phyloP scores from a whole-genome alignment of 2,797 vertebrate species.

The Paramormyrops hopkinsi region DNA sequence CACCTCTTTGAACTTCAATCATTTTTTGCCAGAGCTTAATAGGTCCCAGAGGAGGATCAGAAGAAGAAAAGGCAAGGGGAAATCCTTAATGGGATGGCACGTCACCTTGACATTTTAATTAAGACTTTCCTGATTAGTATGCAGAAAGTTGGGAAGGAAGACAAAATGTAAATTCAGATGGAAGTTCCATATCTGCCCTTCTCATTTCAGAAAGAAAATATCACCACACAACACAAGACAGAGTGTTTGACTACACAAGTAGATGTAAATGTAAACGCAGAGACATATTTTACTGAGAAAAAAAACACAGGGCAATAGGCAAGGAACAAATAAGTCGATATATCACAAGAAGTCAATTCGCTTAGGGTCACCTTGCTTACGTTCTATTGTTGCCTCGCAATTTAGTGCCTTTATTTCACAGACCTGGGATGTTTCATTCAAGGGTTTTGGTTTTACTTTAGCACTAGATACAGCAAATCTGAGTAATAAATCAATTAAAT shows the following conservation, averaged over 20 bases:
- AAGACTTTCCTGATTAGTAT: slow-evolving; percentile 67
- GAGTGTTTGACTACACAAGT: neutral
- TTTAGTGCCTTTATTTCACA: neutral
- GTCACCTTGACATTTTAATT: slow-evolving; percentile 79
- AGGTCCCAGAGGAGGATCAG: slow-evolving; percentile 69
- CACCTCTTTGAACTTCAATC: slow-evolving; percentile 76
- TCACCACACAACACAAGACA: neutral
- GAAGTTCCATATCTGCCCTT: slow-evolving; percentile 35
- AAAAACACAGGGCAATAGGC: neutral
- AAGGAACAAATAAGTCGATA: neutral
- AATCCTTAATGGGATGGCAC: slow-evolving; percentile 66
- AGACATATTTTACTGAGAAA: neutral
- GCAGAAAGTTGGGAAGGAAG: slow-evolving; percentile 53
- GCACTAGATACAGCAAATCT: neutral
- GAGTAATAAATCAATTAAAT: neutral
- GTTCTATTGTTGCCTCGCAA: neutral
- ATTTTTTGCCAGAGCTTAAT: slow-evolving; percentile 67
- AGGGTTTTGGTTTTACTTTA: neutral
- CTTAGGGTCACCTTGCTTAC: slow-evolving; percentile 4
- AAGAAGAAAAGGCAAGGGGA: slow-evolving; percentile 52
- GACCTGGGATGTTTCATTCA: neutral
- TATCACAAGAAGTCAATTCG: neutral
- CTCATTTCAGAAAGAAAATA: neutral
- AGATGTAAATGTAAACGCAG: neutral
- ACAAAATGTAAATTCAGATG: slow-evolving; percentile 53